Conservation (phyloP, 2,888 invertebrate genomes). For the Orthosia incerta region DNA sequence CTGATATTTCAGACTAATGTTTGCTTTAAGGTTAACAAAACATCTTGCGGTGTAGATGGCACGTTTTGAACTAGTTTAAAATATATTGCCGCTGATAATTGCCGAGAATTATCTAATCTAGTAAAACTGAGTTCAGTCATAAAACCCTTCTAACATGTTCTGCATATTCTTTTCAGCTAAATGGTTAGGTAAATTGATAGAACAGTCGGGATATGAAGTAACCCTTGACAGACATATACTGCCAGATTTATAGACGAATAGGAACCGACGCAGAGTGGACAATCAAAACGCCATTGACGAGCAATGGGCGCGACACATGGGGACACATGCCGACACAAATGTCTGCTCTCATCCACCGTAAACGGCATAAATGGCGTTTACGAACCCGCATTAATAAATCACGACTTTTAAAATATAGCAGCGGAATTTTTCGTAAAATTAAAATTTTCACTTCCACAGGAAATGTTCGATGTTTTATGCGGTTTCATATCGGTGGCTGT, state of each 20-base stretch:
- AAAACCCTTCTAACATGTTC: background rate
- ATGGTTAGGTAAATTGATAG: background rate
- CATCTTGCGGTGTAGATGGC: background rate
- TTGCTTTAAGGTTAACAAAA: constrained; percentile 6
- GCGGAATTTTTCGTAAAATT: constrained; percentile 81
- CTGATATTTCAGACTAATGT: constrained; percentile 12
- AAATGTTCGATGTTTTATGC: constrained; percentile 84
- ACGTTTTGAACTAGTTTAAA: background rate
- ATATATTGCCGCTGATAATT: background rate
- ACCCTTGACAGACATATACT: constrained; percentile 21
- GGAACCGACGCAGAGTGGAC: constrained; percentile 52
- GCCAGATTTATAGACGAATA: constrained; percentile 45
- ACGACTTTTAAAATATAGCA: constrained; percentile 85
- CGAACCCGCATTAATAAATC: constrained; percentile 85
- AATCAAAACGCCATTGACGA: constrained; percentile 72
- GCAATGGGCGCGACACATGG: constrained; percentile 72
- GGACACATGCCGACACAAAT: constrained; percentile 74
- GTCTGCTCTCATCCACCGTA: constrained; percentile 78
- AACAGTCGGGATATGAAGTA: constrained; percentile 33
- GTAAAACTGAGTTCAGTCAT: background rate
- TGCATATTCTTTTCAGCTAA: background rate
- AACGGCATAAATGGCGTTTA: constrained; percentile 83
- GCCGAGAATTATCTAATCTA: background rate
- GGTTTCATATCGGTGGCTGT: constrained; percentile 79
- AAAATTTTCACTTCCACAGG: constrained; percentile 82